Evolutionary conservation across 2,113 vertebrate species (phyloP).

Genomic region (Anseranas semipalmata): DNA sequence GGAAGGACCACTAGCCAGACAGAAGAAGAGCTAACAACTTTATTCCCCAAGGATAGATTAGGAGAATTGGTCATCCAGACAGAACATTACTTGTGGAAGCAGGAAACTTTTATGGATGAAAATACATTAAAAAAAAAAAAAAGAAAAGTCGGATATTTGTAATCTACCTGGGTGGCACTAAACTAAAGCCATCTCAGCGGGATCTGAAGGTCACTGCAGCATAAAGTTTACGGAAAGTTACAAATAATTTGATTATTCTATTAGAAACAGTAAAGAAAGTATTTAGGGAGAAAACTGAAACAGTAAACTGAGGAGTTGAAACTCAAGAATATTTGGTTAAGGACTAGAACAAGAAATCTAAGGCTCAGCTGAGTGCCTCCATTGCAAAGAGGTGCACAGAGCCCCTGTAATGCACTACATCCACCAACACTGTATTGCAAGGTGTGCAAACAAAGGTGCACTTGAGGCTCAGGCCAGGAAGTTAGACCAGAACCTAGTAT

Average conservation of each 20-base stretch:
- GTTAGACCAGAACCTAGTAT: background rate
- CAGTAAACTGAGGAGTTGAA: background rate
- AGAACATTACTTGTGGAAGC: background rate
- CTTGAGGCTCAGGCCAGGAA: fast-evolving
- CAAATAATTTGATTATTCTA: background rate
- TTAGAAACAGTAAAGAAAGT: background rate
- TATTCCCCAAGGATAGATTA: background rate
- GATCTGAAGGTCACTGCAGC: background rate
- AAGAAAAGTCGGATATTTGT: background rate
- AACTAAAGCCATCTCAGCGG: background rate
- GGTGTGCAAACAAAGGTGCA: background rate
- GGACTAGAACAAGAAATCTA: background rate
- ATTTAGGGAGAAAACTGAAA: background rate
- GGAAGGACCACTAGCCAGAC: background rate
- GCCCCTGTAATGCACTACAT: no score
- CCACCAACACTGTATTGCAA: background rate
- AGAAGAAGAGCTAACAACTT: background rate
- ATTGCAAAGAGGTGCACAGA: background rate
- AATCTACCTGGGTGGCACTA: background rate
- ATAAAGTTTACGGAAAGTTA: background rate
- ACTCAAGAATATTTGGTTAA: background rate
- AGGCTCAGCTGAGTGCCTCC: background rate
- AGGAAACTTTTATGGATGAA: background rate
- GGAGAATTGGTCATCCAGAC: background rate
- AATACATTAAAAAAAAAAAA: background rate